Percentiles rank a stretch among this genome's conserved stretches.
phyloP scores from a whole-genome alignment of 2,797 vertebrate species.

The Bufotes viridis region DNA sequence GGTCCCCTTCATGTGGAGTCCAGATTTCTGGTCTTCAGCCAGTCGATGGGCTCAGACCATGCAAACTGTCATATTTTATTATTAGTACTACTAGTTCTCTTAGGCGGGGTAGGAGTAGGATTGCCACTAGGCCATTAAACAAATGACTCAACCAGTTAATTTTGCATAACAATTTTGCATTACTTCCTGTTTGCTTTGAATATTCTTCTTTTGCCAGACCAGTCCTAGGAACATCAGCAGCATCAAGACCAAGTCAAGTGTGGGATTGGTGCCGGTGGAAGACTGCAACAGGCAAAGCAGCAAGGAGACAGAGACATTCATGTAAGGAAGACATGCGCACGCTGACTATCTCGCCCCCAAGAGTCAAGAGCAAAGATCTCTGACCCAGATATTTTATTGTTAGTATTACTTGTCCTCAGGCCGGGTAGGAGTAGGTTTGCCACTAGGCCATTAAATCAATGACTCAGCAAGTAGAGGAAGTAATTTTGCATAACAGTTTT shows the following conservation, averaged over 20 bases:
- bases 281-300: too few species aligned
- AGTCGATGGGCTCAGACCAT: not conserved
- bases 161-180: not conserved
- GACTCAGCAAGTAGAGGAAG: too few species aligned
- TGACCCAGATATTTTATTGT: not conserved
- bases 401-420: not conserved
- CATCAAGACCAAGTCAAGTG: too few species aligned
- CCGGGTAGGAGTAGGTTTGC: not conserved
- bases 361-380: too few species aligned
- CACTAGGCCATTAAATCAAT: not conserved
- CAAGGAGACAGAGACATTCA: too few species aligned
- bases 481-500: not conserved
- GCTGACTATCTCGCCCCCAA: too few species aligned
- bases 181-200: too few species aligned
- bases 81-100: not conserved
- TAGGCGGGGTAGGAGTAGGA: not conserved
- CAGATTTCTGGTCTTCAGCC: not conserved
- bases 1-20: not conserved
- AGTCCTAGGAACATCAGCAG: too few species aligned
- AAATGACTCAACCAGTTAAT: not conserved
- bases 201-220: too few species aligned
- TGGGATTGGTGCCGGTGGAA: too few species aligned
- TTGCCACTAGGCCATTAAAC: not conserved
- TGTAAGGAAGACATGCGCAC: too few species aligned
- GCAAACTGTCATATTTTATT: not conserved